phyloP scores from a whole-genome alignment of 2,113 vertebrate genomes.

The Thymallus thymallus region DNA sequence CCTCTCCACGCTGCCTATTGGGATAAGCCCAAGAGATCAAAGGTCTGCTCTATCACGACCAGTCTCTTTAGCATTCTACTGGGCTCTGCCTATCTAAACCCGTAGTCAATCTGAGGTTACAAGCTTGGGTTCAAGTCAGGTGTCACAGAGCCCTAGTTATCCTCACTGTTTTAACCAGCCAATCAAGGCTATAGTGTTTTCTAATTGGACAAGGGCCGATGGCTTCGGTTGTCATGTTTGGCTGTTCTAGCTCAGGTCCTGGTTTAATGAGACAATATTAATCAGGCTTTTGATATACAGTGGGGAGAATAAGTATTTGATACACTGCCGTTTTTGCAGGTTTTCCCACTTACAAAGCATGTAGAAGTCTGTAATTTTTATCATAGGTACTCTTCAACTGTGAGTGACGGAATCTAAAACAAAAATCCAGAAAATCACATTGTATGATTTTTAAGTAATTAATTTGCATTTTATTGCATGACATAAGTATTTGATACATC shows the following conservation, averaged over 20 bases:
- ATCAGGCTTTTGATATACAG: not conserved
- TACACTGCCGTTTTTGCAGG: no score
- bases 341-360: no score
- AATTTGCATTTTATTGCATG: no score
- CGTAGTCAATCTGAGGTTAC: not conserved
- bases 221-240: constrained; percentile 17
- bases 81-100: not conserved
- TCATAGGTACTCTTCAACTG: no score
- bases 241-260: not conserved
- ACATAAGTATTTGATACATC: no score
- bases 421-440: no score
- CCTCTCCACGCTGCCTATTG: constrained; percentile 2
- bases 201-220: constrained; percentile 1
- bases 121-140: constrained; percentile 13
- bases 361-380: no score
- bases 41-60: constrained; percentile 15
- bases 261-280: not conserved
- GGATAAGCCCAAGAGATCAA: constrained; percentile 18
- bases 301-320: no score
- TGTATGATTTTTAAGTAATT: no score
- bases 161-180: constrained; percentile 18
- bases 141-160: constrained; percentile 8
- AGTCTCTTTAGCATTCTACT: not conserved
- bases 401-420: no score
- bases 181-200: constrained; percentile 20